phyloP scores from a whole-genome alignment of 2,888 invertebrate genomes.

The Acleris literana region DNA sequence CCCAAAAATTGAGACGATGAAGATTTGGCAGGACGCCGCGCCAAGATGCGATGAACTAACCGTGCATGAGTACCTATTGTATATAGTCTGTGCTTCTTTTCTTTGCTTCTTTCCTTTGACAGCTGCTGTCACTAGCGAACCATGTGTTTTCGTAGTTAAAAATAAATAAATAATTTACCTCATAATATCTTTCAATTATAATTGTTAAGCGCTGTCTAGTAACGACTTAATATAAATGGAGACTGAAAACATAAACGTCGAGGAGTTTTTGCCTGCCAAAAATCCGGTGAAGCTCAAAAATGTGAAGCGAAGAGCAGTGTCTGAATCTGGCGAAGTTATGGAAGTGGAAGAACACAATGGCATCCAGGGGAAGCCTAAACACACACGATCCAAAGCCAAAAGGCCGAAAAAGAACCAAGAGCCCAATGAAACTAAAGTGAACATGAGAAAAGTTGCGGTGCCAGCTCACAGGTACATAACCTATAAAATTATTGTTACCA shows the following conservation, averaged over 20 bases:
- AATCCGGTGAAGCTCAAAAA: conserved; percentile 76
- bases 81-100: neutral
- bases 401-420: conserved; percentile 68
- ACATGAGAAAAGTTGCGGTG: conserved; percentile 91
- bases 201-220: neutral
- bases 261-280: conserved; percentile 80
- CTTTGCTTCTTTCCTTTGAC: conserved; percentile 38
- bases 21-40: no score
- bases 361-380: conserved; percentile 76
- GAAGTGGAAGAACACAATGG: conserved; percentile 87
- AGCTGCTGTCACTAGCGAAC: conserved; percentile 44
- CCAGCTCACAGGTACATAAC: conserved; percentile 89
- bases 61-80: no score
- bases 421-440: conserved; percentile 82
- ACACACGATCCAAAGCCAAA: conserved; percentile 67
- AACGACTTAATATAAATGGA: conserved; percentile 62
- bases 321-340: conserved; percentile 83
- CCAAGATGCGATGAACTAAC: no score
- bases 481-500: conserved; percentile 46
- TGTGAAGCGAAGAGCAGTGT: conserved; percentile 76
- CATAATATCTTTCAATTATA: neutral
- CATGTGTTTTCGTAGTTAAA: conserved; percentile 50
- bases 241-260: conserved; percentile 77
- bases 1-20: no score
- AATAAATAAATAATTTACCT: conserved; percentile 29